Evolutionary conservation across 2,113 vertebrate genomes (phyloP).

Genomic region (Apeltes quadracus): DNA sequence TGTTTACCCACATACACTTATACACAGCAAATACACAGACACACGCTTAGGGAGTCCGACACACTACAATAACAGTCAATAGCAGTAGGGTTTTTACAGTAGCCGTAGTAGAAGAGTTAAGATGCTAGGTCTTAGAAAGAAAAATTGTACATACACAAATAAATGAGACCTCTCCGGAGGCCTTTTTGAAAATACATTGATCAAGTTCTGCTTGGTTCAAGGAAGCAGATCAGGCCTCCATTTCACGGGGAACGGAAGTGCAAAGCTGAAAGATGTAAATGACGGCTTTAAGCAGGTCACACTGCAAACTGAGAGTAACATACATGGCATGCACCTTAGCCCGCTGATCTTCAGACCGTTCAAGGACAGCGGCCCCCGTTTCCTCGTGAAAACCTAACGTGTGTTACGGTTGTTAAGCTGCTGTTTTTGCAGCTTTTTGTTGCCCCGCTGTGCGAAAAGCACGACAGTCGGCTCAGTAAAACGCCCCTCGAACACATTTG

Average conservation of each 20-base stretch:
- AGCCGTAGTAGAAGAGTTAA: constrained; percentile 51
- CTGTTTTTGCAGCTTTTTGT: constrained; percentile 20
- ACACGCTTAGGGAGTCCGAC: constrained; percentile 32
- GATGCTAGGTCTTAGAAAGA: constrained; percentile 58
- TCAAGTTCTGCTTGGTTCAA: constrained; percentile 11
- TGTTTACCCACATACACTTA: constrained; percentile 36
- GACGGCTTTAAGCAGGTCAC: constrained; percentile 24
- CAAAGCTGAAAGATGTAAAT: constrained; percentile 19
- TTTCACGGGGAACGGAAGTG: background rate
- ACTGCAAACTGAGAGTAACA: constrained; percentile 38
- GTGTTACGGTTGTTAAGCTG: constrained; percentile 21
- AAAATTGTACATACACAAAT: constrained; percentile 55
- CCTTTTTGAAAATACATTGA: constrained; percentile 40
- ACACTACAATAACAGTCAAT: constrained; percentile 27
- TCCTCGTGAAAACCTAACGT: constrained; percentile 21
- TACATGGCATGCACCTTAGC: constrained; percentile 51
- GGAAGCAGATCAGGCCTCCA: constrained; percentile 3
- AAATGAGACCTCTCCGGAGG: constrained; percentile 60
- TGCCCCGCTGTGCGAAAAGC: constrained; percentile 19
- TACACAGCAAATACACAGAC: constrained; percentile 20
- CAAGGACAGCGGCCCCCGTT: no score
- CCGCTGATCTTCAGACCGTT: constrained; percentile 29
- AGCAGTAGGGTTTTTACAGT: constrained; percentile 55
- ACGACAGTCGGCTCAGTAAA: constrained; percentile 21
- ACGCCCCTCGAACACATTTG: constrained; percentile 15